Evolutionary conservation across 2,113 vertebrate species (phyloP).

Genomic region (Grammomys dolichurus): DNA sequence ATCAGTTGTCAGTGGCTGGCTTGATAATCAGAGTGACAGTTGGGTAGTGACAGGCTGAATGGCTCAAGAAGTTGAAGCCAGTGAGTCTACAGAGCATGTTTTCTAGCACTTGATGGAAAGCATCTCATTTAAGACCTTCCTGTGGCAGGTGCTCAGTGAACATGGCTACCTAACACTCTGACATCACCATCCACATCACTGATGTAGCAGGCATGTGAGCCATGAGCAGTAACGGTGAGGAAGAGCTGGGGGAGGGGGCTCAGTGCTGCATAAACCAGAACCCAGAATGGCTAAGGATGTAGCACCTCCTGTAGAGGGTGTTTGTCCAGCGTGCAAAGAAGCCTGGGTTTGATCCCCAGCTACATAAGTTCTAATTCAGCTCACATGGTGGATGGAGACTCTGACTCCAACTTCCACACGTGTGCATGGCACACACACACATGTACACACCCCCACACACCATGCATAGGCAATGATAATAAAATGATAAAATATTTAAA

Average conservation of each 20-base stretch:
- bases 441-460: too few species aligned
- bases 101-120: neutral
- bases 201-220: neutral
- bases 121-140: neutral
- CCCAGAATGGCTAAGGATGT: neutral
- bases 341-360: neutral
- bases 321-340: too few species aligned
- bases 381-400: neutral
- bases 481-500: neutral
- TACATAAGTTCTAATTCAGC: neutral
- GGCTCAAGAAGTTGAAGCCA: neutral
- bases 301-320: neutral
- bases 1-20: neutral
- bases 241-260: neutral
- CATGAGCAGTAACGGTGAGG: neutral
- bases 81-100: neutral
- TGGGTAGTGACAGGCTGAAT: neutral
- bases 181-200: neutral
- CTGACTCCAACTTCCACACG: neutral
- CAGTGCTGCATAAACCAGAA: neutral
- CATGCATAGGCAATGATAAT: neutral
- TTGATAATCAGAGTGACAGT: neutral
- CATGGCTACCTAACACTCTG: neutral
- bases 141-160: neutral
- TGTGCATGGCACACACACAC: neutral